phyloP scores from a whole-genome alignment of 2,888 invertebrate species.

The Nephrotoma appendiculata region DNA sequence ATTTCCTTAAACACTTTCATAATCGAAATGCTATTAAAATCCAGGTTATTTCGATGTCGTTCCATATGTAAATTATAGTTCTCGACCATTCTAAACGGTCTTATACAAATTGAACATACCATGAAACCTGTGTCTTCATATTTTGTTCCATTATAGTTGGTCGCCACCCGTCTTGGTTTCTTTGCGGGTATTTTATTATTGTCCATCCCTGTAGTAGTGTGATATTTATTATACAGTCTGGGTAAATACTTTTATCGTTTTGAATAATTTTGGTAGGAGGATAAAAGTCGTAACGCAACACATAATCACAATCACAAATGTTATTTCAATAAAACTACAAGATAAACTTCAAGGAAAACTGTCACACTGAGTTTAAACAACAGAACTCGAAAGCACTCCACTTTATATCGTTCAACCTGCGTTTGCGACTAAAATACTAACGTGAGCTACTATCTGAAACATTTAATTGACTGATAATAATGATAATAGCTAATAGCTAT shows the following conservation, averaged over 20 bases:
- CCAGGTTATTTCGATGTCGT: neutral
- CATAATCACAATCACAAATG: no score
- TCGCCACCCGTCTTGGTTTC: neutral
- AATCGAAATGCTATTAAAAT: neutral
- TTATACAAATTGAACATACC: neutral
- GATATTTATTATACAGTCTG: no score
- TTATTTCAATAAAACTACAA: no score
- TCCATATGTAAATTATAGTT: neutral
- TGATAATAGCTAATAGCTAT: no score
- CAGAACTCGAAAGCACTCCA: no score
- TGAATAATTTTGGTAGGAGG: neutral
- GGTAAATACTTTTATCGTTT: no score
- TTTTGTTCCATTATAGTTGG: neutral
- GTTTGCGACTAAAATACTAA: no score
- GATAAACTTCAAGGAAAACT: no score
- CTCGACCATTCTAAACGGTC: neutral
- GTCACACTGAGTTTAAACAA: no score
- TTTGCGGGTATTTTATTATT: neutral
- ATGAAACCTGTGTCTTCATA: neutral
- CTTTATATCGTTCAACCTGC: no score
- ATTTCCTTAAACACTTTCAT: neutral
- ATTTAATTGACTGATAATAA: no score
- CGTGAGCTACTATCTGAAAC: no score
- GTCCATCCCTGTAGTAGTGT: neutral
- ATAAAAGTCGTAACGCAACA: neutral